These are phyloP conservation scores for Anarsia innoxiella DNA, from an alignment of 2,888 invertebrate species.

Conservation along the genomic window DNA sequence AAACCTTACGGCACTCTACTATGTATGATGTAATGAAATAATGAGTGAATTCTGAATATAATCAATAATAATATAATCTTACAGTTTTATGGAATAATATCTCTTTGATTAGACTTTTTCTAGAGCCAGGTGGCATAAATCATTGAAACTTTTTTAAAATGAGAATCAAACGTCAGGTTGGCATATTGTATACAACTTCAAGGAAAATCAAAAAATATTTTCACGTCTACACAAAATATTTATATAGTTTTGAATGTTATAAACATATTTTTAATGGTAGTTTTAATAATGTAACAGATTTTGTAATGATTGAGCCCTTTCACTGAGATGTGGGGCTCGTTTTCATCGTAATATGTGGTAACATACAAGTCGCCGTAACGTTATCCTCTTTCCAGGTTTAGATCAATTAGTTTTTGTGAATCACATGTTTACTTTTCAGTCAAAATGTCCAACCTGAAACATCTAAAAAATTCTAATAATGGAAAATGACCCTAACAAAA, in stretches of 20 bases:
- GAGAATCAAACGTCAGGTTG: constrained; percentile 28
- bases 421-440: constrained; percentile 31
- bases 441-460: constrained; percentile 50
- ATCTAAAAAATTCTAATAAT: constrained; percentile 48
- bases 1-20: no score
- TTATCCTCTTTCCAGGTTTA: no score
- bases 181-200: constrained; percentile 26
- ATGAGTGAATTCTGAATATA: no score
- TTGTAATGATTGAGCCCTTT: constrained; percentile 32
- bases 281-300: constrained; percentile 42
- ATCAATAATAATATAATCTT: no score
- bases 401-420: neutral
- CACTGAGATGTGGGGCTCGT: constrained; percentile 47
- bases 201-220: constrained; percentile 25
- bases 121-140: constrained; percentile 3
- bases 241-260: constrained; percentile 18
- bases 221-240: constrained; percentile 27
- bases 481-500: constrained; percentile 70
- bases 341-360: constrained; percentile 37
- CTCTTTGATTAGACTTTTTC: no score
- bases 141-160: constrained; percentile 23
- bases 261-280: constrained; percentile 24
- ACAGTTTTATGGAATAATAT: no score
- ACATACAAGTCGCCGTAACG: no score
- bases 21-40: no score